Percentiles rank a stretch among this genome's conserved stretches.
Conservation (phyloP, 1,140 invertebrate species). For the Trachelipus rathkii region DNA sequence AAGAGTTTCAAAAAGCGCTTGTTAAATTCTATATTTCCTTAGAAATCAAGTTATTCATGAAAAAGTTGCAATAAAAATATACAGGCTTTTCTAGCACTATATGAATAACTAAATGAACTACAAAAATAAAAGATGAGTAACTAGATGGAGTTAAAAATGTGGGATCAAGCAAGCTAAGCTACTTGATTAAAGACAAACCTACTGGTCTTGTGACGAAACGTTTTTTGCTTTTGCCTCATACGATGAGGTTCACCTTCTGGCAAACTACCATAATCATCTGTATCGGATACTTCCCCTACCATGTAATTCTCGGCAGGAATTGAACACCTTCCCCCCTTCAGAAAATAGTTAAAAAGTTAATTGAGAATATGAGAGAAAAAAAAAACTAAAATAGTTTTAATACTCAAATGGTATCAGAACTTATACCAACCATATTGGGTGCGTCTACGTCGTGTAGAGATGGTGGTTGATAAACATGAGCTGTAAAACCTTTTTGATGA, state of each 20-base stretch:
- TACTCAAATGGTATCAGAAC: no score
- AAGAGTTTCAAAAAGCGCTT: neutral
- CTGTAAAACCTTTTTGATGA: constrained; percentile 38
- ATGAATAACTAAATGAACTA: neutral
- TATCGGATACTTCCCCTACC: neutral
- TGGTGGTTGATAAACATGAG: constrained; percentile 40
- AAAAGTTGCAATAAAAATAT: no score
- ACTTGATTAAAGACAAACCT: neutral
- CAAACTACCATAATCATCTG: neutral
- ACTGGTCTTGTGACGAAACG: neutral
- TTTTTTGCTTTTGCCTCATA: neutral
- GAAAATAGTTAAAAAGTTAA: neutral
- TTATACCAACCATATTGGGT: constrained; percentile 33
- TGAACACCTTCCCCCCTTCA: neutral
- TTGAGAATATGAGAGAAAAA: no score
- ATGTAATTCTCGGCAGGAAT: neutral
- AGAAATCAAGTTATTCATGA: no score
- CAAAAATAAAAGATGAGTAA: neutral
- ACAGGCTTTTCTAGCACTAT: no score
- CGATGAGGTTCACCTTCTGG: neutral
- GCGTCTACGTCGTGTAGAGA: constrained; percentile 43
- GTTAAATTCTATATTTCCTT: neutral
- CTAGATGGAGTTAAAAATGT: neutral
- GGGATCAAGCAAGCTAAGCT: neutral
- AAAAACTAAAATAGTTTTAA: no score